Conservation (phyloP, 2,113 vertebrate genomes). For the Spheniscus mendiculus region DNA sequence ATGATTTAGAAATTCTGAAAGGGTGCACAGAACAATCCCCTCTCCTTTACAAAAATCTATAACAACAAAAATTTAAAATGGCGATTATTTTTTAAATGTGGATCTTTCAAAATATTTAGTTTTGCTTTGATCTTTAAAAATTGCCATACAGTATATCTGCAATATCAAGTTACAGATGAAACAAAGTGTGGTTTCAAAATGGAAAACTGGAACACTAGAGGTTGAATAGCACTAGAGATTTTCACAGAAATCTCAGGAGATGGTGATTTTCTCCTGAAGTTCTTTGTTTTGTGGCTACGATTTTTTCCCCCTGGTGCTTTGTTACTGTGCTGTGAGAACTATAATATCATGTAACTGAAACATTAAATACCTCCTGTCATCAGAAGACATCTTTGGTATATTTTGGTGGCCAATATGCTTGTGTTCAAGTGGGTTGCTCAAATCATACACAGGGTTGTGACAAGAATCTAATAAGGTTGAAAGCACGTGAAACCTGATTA, state of each 20-base stretch:
- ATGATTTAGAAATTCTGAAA: not conserved
- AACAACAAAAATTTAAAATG: accelerated
- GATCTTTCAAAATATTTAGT: not conserved
- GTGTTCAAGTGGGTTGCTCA: not conserved
- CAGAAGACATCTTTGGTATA: not conserved
- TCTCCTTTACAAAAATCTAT: not conserved
- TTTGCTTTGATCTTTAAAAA: not conserved
- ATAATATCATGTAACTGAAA: not conserved
- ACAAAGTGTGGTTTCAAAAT: not conserved
- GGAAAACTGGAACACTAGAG: not conserved
- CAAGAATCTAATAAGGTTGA: not conserved
- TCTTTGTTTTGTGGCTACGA: not conserved
- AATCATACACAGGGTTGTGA: not conserved
- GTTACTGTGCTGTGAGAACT: not conserved
- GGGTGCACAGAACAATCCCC: accelerated
- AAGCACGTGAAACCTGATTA: not conserved
- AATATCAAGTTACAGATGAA: not conserved
- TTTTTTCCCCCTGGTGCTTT: not conserved
- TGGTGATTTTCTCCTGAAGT: not conserved
- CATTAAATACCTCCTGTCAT: not conserved
- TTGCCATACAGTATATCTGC: accelerated
- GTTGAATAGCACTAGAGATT: not conserved
- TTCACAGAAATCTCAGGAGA: not conserved
- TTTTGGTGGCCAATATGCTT: not conserved
- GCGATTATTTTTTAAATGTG: not conserved